Evolutionary conservation across 2,797 vertebrate genomes (phyloP).

Genomic region (Macropus fuliginosus): DNA sequence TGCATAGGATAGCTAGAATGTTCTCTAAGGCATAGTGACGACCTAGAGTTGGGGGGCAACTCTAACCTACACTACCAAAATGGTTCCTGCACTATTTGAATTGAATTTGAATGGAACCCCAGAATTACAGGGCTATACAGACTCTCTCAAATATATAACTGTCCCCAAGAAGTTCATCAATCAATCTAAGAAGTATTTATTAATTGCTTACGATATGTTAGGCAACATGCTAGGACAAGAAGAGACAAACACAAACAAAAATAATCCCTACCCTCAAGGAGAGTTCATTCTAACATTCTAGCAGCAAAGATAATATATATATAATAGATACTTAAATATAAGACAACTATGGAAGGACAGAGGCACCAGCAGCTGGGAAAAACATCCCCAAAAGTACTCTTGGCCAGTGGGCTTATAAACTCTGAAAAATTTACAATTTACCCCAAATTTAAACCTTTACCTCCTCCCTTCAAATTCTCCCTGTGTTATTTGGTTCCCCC

Average conservation of each 20-base stretch:
- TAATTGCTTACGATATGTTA: not conserved
- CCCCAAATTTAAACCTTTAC: not conserved
- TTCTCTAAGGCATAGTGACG: not conserved
- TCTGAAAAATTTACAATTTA: not conserved
- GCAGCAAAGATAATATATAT: not conserved
- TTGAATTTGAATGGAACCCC: not conserved
- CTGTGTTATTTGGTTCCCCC: not conserved
- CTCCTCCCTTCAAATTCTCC: not conserved
- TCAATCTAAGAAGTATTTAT: not conserved
- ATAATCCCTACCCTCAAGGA: not conserved
- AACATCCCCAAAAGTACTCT: not conserved
- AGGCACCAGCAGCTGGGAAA: not conserved
- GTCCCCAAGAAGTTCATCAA: not conserved
- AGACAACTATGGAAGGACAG: not conserved
- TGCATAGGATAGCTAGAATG: not conserved
- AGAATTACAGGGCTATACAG: not conserved
- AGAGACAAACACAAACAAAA: not conserved
- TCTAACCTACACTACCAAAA: not conserved
- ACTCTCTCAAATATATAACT: not conserved
- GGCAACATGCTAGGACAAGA: not conserved
- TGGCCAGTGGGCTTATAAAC: not conserved
- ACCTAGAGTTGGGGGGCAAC: not conserved
- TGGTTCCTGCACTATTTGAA: not conserved
- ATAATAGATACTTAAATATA: not conserved
- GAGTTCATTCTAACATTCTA: not conserved